Percentiles rank a stretch among this genome's conserved stretches.
Conservation (phyloP, 1,140 invertebrate species). For the Rhyzopertha dominica region DNA sequence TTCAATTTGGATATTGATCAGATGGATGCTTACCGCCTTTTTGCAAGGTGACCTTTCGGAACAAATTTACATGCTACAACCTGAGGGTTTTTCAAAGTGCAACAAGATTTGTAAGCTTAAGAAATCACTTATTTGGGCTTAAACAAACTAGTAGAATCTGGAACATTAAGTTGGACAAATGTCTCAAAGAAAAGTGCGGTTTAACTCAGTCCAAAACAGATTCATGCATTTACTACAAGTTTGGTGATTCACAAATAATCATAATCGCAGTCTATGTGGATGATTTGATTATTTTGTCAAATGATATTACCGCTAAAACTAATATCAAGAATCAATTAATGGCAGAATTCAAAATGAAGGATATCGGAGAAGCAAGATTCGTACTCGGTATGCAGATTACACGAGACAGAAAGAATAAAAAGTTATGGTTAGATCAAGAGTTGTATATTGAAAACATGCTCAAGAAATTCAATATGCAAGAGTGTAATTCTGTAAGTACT, state of each 20-base stretch:
- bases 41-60: constrained; percentile 23
- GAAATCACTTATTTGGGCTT: constrained; percentile 40
- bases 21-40: constrained; percentile 37
- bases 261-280: constrained; percentile 34
- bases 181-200: too few species aligned
- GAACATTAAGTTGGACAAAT: too few species aligned
- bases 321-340: constrained; percentile 19
- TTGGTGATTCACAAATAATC: constrained; percentile 13
- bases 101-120: constrained; percentile 20
- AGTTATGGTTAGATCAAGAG: constrained; percentile 20
- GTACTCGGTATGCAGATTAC: constrained; percentile 27
- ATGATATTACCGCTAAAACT: constrained; percentile 15
- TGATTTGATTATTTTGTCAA: constrained; percentile 31
- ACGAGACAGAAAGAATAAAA: constrained; percentile 14
- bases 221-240: constrained; percentile 31
- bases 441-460: constrained; percentile 28
- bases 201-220: too few species aligned
- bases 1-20: constrained; percentile 27
- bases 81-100: constrained; percentile 17
- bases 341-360: constrained; percentile 28
- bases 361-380: constrained; percentile 21
- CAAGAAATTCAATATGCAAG: constrained; percentile 33
- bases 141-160: too few species aligned
- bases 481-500: constrained; percentile 17
- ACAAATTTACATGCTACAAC: constrained; percentile 25